phyloP scores from a whole-genome alignment of 2,888 invertebrate species.

The Melanotus villosus region DNA sequence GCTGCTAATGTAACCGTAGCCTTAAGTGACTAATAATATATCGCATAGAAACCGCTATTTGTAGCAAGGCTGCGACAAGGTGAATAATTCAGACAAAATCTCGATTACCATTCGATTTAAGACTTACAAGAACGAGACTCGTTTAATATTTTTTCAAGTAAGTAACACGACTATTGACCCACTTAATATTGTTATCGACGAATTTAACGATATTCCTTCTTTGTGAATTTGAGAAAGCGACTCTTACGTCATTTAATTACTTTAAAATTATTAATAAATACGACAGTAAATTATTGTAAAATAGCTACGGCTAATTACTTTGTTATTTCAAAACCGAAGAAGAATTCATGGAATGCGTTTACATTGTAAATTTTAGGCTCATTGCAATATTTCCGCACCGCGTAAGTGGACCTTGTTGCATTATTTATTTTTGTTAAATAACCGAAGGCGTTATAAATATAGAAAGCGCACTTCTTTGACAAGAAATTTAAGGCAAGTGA shows the following conservation, averaged over 20 bases:
- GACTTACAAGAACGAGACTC: too few species aligned
- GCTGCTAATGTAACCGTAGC: too few species aligned
- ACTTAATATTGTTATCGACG: neutral
- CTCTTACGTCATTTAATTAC: too few species aligned
- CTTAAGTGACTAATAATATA: constrained; percentile 17
- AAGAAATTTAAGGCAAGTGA: too few species aligned
- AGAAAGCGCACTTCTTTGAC: constrained; percentile 21
- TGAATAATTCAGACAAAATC: neutral
- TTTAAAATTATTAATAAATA: too few species aligned
- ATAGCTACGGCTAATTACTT: too few species aligned
- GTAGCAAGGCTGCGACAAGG: constrained; percentile 17
- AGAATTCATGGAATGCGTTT: constrained; percentile 4
- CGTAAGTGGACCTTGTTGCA: too few species aligned
- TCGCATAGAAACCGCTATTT: constrained; percentile 7
- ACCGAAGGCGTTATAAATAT: neutral
- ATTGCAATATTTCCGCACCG: too few species aligned
- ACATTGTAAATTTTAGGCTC: constrained; percentile 9
- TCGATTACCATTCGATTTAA: neutral
- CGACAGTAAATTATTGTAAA: too few species aligned
- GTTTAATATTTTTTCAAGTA: too few species aligned
- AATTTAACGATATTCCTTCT: neutral
- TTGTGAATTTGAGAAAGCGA: neutral
- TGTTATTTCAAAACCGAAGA: neutral
- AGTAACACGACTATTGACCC: neutral
- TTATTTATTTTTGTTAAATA: constrained; percentile 7